A percentile compares a stretch with the other conserved stretches of the same genome.
Evolutionary conservation across 2,888 invertebrate genomes (phyloP).

Genomic region (Adelphocoris suturalis): DNA sequence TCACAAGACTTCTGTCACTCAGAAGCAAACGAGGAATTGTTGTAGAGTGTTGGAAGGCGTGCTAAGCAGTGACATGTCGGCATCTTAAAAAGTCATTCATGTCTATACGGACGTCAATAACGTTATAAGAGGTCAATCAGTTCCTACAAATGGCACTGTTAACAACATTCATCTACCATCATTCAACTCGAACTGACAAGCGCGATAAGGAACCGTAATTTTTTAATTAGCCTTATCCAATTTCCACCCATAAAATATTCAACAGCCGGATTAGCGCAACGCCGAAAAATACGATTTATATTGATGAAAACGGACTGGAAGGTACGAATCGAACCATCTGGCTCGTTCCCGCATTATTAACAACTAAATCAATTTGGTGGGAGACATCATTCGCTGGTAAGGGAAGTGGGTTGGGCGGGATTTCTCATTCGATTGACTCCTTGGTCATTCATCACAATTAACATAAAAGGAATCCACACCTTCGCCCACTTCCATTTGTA

Average conservation of each 20-base stretch:
- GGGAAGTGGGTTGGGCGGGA: not conserved
- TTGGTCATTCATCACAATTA: constrained; percentile 50
- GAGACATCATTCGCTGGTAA: constrained; percentile 27
- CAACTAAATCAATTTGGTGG: constrained; percentile 41
- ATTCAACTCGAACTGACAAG: not conserved
- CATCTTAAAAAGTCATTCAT: too few relatives aligned
- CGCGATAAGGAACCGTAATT: not conserved
- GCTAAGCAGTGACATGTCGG: too few relatives aligned
- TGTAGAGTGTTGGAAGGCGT: too few relatives aligned
- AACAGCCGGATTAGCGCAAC: not conserved
- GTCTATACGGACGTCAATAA: too few relatives aligned
- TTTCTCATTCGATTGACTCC: constrained; percentile 37
- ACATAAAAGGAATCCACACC: constrained; percentile 43
- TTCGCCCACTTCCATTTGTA: constrained; percentile 45
- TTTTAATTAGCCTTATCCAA: constrained; percentile 1
- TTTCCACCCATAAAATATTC: constrained; percentile 12
- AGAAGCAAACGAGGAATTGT: too few relatives aligned
- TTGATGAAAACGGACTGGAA: not conserved
- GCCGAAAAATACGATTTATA: not conserved
- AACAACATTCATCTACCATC: too few relatives aligned
- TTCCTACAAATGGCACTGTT: too few relatives aligned
- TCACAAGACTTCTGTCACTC: too few relatives aligned
- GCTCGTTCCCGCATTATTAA: constrained; percentile 25
- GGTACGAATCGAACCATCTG: constrained; percentile 2
- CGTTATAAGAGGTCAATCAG: too few relatives aligned